These are phyloP conservation scores for Sphaerophoria rueppellii DNA, from an alignment of 2,888 invertebrate genomes.

Conservation along the genomic window DNA sequence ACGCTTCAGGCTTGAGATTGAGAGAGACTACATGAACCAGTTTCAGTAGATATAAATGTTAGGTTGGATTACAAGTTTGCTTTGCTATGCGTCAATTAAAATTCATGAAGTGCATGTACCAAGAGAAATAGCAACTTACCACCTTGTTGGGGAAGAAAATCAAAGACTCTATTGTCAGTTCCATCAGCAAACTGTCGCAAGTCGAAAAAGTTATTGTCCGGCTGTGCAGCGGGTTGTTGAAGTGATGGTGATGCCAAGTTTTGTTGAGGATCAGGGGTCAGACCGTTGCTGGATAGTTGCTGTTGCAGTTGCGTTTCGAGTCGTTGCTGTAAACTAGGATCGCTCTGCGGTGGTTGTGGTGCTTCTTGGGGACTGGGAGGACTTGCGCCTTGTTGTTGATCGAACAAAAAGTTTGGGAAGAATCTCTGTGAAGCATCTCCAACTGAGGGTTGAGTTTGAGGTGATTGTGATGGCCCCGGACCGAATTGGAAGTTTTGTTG, in stretches of 20 bases:
- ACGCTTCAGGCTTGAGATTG: neutral
- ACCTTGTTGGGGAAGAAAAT: constrained; percentile 44
- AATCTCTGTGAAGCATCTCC: constrained; percentile 13
- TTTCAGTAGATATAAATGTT: neutral
- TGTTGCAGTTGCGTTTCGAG: constrained; percentile 34
- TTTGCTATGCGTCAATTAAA: constrained; percentile 19
- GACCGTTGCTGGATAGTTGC: constrained; percentile 29
- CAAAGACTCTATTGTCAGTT: constrained; percentile 59
- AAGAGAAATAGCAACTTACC: constrained; percentile 36
- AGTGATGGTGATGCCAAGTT: constrained; percentile 42
- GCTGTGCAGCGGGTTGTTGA: constrained; percentile 16
- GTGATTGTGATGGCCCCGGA: neutral
- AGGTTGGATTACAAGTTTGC: neutral
- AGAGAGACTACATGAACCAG: no score
- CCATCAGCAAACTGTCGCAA: constrained; percentile 56
- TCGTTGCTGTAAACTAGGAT: constrained; percentile 57
- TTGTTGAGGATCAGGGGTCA: constrained; percentile 32
- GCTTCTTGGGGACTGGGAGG: constrained; percentile 21
- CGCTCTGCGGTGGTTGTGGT: constrained; percentile 18
- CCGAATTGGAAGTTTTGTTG: constrained; percentile 15
- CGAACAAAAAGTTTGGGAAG: constrained; percentile 31
- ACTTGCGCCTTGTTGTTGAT: constrained; percentile 25
- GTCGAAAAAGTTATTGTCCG: constrained; percentile 47
- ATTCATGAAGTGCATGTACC: constrained; percentile 3
- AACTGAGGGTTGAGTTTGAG: neutral